A percentile compares a stretch with the other conserved stretches of the same genome.
Conservation (phyloP, 2,113 vertebrate species). For the Baryphthengus martii region DNA sequence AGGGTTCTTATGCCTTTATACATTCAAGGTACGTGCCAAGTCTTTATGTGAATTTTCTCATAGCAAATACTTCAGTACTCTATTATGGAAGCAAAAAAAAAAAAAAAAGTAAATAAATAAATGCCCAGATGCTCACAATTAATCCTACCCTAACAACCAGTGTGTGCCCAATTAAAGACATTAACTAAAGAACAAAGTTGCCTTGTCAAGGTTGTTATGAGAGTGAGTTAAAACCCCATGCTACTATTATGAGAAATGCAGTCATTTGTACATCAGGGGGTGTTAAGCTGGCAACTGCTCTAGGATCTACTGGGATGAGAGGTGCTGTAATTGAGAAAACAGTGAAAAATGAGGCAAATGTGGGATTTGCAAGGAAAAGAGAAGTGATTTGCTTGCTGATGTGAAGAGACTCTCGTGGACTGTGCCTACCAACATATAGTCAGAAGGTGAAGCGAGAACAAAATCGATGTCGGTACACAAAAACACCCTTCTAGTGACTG, state of each 20-base stretch:
- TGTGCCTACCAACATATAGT: not conserved
- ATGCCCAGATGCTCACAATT: slow-evolving; percentile 9
- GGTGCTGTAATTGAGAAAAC: not conserved
- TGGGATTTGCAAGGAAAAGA: not conserved
- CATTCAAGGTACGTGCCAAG: not conserved
- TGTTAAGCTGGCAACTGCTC: slow-evolving; percentile 23
- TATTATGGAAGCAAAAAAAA: not conserved
- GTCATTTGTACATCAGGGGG: not conserved
- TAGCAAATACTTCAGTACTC: slow-evolving; percentile 19
- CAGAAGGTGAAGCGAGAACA: not conserved
- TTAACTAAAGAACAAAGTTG: slow-evolving; percentile 20
- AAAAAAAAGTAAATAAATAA: not conserved
- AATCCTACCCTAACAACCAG: slow-evolving; percentile 14
- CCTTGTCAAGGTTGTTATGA: slow-evolving; percentile 5
- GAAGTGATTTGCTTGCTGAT: not conserved
- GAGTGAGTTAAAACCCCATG: not conserved
- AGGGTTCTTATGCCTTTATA: not conserved
- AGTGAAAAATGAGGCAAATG: slow-evolving; percentile 8
- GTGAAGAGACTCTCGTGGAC: not conserved
- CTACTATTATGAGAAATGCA: slow-evolving; percentile 5
- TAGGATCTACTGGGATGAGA: slow-evolving; percentile 11
- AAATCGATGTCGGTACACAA: accelerated
- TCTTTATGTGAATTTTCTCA: slow-evolving; percentile 37
- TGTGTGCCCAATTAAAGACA: slow-evolving; percentile 2
- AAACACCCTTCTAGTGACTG: not conserved